Evolutionary conservation across 2,113 vertebrate genomes (phyloP).

Genomic region (Sapayoa aenigma): DNA sequence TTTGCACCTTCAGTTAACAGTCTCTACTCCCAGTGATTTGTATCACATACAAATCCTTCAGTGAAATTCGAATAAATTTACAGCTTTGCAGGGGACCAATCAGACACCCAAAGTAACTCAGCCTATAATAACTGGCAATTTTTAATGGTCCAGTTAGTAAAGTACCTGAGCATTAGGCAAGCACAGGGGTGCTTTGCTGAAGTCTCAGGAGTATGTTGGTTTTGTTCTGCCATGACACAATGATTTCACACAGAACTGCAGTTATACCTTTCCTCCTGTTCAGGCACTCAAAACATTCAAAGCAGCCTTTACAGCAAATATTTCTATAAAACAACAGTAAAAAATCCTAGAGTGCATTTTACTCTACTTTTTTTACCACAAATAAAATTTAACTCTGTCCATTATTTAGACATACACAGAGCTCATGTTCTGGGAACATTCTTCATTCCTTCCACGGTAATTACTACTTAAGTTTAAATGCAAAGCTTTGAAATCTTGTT

Average conservation of each 20-base stretch:
- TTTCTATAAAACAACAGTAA: not conserved
- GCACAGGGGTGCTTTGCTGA: not conserved
- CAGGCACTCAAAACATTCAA: not conserved
- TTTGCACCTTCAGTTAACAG: not conserved
- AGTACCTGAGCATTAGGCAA: not conserved
- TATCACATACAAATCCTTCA: not conserved
- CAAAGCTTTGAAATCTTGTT: not conserved
- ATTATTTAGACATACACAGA: not conserved
- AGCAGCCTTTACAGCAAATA: not conserved
- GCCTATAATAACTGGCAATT: not conserved
- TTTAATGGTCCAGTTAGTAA: not conserved
- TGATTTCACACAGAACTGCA: not conserved
- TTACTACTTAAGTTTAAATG: not conserved
- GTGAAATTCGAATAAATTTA: not conserved
- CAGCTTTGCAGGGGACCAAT: not conserved
- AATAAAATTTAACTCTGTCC: not conserved
- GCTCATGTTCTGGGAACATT: not conserved
- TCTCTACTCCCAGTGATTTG: not conserved
- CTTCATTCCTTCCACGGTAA: not conserved
- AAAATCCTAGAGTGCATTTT: not conserved
- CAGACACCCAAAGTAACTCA: not conserved
- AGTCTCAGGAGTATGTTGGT: not conserved
- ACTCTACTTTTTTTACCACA: not conserved
- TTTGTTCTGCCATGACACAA: rapidly evolving
- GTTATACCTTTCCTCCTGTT: not conserved